Evolutionary conservation across 2,113 vertebrate species (phyloP).

Genomic region (Podarcis cretensis): DNA sequence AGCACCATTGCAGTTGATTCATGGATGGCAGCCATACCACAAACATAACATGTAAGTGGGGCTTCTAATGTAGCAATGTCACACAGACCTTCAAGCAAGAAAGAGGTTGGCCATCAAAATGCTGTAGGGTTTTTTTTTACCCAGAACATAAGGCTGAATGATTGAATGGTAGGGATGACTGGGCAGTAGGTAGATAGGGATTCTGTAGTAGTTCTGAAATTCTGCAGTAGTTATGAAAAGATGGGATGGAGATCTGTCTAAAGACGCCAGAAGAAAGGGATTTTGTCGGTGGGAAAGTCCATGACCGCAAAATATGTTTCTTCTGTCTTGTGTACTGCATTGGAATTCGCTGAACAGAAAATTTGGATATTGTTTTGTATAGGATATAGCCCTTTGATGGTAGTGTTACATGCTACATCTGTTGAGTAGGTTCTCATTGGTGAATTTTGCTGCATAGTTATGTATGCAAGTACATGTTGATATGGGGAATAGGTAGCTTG

Average conservation of each 20-base stretch:
- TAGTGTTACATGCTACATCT: background rate
- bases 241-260: background rate
- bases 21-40: background rate
- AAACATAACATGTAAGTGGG: background rate
- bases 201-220: too few species aligned
- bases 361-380: background rate
- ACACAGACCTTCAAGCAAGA: background rate
- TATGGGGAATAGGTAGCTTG: background rate
- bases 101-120: background rate
- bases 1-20: too few species aligned
- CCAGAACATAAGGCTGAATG: too few species aligned
- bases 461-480: background rate
- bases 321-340: background rate
- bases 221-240: too few species aligned
- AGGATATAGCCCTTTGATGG: background rate
- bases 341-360: conserved; percentile 31
- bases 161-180: too few species aligned
- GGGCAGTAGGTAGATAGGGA: too few species aligned
- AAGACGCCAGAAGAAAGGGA: background rate
- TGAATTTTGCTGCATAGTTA: background rate
- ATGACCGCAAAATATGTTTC: background rate
- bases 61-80: background rate
- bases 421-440: background rate
- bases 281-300: background rate
- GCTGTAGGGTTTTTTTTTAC: background rate